Evolutionary conservation across 2,113 vertebrate species (phyloP).

Genomic region (Engraulis encrasicolus): DNA sequence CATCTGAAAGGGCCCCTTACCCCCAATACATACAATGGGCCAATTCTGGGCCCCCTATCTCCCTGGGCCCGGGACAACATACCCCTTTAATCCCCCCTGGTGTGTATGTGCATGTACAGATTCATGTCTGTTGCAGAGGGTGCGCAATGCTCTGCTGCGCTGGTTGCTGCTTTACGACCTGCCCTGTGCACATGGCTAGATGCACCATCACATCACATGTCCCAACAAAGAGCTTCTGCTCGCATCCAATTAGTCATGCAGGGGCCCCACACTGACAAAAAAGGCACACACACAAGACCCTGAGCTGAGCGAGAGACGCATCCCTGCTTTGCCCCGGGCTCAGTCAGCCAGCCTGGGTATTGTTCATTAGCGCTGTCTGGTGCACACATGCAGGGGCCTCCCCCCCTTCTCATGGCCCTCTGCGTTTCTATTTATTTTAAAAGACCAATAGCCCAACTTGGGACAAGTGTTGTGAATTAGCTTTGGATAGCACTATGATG

Average conservation of each 20-base stretch:
- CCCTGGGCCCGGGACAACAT: too few species aligned
- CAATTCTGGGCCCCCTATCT: too few species aligned
- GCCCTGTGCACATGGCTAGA: conserved; percentile 55
- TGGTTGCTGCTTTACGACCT: too few species aligned
- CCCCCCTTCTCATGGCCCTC: conserved; percentile 68
- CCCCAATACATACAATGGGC: too few species aligned
- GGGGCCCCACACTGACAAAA: conserved; percentile 66
- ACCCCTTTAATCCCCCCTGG: too few species aligned
- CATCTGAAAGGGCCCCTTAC: too few species aligned
- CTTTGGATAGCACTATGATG: too few species aligned
- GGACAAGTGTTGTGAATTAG: too few species aligned
- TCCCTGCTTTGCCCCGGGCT: conserved; percentile 70
- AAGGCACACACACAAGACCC: conserved; percentile 71
- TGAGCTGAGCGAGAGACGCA: conserved; percentile 70
- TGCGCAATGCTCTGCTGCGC: conserved; percentile 57
- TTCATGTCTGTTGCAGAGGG: conserved; percentile 37
- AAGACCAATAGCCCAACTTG: too few species aligned
- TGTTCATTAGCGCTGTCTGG: conserved; percentile 73
- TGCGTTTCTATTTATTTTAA: too few species aligned
- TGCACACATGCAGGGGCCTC: conserved; percentile 55
- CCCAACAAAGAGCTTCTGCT: conserved; percentile 61
- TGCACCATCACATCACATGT: conserved; percentile 69
- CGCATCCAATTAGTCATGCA: conserved; percentile 74
- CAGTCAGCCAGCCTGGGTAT: conserved; percentile 69
- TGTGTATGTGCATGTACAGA: too few species aligned